Evolutionary conservation across 2,888 invertebrate genomes (phyloP), one percentile per base, ranked within the genome.

Genomic region (Asteroscopus sphinx): DNA sequence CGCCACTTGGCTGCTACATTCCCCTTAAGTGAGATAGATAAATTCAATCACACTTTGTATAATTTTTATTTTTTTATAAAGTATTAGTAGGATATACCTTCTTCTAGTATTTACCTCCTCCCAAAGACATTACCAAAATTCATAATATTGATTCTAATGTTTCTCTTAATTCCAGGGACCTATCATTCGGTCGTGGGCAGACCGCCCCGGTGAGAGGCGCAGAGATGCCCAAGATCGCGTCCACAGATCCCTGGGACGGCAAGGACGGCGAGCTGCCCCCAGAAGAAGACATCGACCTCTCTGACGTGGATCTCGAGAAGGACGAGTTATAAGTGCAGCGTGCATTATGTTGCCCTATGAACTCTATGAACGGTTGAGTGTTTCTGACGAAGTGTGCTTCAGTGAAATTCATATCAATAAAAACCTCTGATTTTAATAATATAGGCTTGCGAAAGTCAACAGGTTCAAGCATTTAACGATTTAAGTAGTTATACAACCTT

Each of bases 151-250:
- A 6, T 28, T 21, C 0, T 13, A 35, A 44, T 7, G 13, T 13
- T 11, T 11, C 3, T 1, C 2, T 12, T 45, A 11, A 28, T 55
- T 73, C 5, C 87, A 96, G 98, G 82, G 98, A 99, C 85, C 95
- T 99, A 21, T 97, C 98, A 7, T 99, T 97, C 88, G 99, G 99
- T 0, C 96, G 98, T 68, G 99, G 99, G 0, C 97, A 97, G 45
- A 99, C 99, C 0, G 97, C 97, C 0, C 98, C 99, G 0, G 96
- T 99, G 0, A 96, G 96, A 76, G 98, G 98, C 13, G 97, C 97
- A 0, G 95, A 96, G 76, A 95, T 99, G 85, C 99, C 99, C 7
- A 93, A 95, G 68, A 95, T 98, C 36, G 81, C 90, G 7, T 90
- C 91, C 37, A 95, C 95, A 0, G 96, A 96, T 17, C 94, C 97